A percentile compares a stretch with the other conserved stretches of the same genome.
These are phyloP conservation scores for Gobio gobio DNA, from an alignment of 2,113 vertebrate genomes.

Conservation along the genomic window DNA sequence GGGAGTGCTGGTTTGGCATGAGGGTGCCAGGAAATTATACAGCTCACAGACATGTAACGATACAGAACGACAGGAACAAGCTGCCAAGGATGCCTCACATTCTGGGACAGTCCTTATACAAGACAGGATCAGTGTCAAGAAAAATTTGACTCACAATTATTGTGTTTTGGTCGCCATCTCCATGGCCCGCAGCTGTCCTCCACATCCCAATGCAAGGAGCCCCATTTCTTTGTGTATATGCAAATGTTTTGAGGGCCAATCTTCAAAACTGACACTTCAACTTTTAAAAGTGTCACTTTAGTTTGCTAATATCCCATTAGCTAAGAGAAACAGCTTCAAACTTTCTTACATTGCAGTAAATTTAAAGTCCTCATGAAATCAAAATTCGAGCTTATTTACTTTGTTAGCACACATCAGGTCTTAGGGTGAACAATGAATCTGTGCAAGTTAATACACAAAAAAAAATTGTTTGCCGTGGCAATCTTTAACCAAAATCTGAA, in stretches of 20 bases:
- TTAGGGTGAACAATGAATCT: no score
- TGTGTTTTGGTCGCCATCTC: conserved; percentile 55
- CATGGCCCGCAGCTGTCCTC: conserved; percentile 51
- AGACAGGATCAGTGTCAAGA: conserved; percentile 67
- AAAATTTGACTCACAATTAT: conserved; percentile 71
- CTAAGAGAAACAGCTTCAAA: not conserved
- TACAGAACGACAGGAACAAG: conserved; percentile 55
- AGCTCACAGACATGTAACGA: conserved; percentile 50
- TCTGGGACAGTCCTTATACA: conserved; percentile 50
- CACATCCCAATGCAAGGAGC: conserved; percentile 29
- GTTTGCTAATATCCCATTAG: conserved; percentile 33
- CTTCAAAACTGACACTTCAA: conserved; percentile 46
- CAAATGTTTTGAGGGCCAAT: conserved; percentile 54
- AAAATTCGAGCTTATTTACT: no score
- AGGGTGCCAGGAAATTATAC: conserved; percentile 60
- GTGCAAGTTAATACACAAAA: no score
- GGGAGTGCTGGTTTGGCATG: conserved; percentile 52
- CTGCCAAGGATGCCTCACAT: conserved; percentile 49
- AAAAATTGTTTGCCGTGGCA: no score
- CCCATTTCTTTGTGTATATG: conserved; percentile 58
- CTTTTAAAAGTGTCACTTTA: conserved; percentile 33
- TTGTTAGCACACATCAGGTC: no score
- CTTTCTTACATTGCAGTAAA: not conserved
- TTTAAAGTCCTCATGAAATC: no score
- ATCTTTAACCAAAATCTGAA: no score